These are phyloP conservation scores for Drosophila pseudotalamancana DNA, from an alignment of 2,888 invertebrate species.

Conservation along the genomic window DNA sequence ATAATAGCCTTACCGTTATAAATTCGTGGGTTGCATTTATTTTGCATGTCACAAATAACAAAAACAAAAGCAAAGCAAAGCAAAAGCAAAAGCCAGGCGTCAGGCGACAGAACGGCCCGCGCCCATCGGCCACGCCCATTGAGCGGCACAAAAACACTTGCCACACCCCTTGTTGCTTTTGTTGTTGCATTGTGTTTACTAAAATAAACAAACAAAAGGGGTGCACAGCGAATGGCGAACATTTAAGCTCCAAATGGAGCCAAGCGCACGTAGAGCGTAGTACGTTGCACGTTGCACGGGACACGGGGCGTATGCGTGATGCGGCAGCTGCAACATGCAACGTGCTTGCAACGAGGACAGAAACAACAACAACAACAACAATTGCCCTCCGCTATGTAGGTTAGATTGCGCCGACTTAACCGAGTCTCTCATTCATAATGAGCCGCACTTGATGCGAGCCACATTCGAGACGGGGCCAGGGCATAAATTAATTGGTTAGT, in stretches of 20 bases:
- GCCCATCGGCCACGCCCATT: conserved; percentile 24
- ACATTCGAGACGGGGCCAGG: conserved; percentile 48
- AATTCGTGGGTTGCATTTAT: conserved; percentile 59
- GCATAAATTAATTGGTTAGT: conserved; percentile 61
- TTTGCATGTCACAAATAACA: conserved; percentile 54
- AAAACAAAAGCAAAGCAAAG: conserved; percentile 28
- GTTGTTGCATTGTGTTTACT: conserved; percentile 45
- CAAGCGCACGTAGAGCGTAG: conserved; percentile 26
- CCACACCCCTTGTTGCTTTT: conserved; percentile 11
- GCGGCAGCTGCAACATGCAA: conserved; percentile 29
- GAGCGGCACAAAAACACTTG: conserved; percentile 41
- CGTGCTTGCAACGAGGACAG: conserved; percentile 32
- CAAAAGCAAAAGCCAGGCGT: conserved; percentile 10
- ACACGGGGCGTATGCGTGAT: conserved; percentile 51
- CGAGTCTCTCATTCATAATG: conserved; percentile 38
- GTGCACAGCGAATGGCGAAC: conserved; percentile 2
- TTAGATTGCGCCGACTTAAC: conserved; percentile 54
- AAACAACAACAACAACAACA: conserved; percentile 38
- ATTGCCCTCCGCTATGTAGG: conserved; percentile 44
- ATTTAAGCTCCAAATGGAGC: conserved; percentile 42
- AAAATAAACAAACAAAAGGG: conserved; percentile 54
- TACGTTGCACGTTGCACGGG: not conserved
- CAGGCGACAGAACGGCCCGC: conserved; percentile 26
- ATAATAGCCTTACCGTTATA: conserved; percentile 44
- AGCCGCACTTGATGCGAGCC: conserved; percentile 47